phyloP scores from a whole-genome alignment of 2,888 invertebrate species.

The Melieria crassipennis region DNA sequence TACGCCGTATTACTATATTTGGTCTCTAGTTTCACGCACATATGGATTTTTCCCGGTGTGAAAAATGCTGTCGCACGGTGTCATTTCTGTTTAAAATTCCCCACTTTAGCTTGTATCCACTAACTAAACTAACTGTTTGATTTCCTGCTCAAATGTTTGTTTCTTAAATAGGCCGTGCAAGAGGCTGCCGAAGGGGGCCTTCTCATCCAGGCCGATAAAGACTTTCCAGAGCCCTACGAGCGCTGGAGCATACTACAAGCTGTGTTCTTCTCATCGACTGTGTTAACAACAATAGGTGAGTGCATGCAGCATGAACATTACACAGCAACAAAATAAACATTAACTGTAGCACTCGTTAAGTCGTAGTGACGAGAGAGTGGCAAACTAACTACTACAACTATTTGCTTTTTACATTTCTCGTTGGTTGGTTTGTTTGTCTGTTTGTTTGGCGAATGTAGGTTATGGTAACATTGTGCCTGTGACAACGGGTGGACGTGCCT shows the following conservation, averaged over 20 bases:
- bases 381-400: too few relatives aligned
- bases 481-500: slow-evolving; percentile 79
- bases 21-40: too few relatives aligned
- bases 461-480: slow-evolving; percentile 90
- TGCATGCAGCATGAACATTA: not conserved
- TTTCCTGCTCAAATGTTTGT: too few relatives aligned
- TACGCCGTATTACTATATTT: too few relatives aligned
- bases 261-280: slow-evolving; percentile 89
- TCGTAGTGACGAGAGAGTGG: too few relatives aligned
- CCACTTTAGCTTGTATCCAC: too few relatives aligned
- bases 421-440: not conserved
- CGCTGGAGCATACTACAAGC: slow-evolving; percentile 86
- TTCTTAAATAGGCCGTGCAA: slow-evolving; percentile 69
- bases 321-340: not conserved
- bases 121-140: too few relatives aligned
- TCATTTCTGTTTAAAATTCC: too few relatives aligned
- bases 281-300: slow-evolving; percentile 89
- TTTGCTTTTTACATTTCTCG: not conserved
- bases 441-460: slow-evolving; percentile 68
- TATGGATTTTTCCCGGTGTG: too few relatives aligned
- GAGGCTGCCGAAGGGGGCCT: slow-evolving; percentile 78
- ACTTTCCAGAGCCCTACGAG: slow-evolving; percentile 70
- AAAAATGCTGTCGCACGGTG: too few relatives aligned
- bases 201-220: slow-evolving; percentile 68
- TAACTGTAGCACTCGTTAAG: not conserved